Base-by-base conservation (phyloP, 1,140 invertebrate genomes). In the Muscidifurax raptorellus region DNA sequence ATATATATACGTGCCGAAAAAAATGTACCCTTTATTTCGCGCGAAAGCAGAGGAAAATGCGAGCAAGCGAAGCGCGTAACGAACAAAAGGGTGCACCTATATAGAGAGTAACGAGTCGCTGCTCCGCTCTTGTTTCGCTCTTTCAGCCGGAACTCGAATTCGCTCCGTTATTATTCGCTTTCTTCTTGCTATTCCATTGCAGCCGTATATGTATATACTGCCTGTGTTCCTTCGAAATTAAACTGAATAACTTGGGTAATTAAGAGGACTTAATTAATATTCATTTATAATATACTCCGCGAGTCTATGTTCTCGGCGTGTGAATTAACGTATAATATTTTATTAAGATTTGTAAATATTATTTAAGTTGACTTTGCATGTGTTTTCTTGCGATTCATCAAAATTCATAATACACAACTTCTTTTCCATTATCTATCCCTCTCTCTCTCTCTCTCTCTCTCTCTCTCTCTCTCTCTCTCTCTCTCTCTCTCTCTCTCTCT, bases 221-320 rank as follows among this genome's bases (percentile, higher is more conserved):
- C 52, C 5, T 1, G 28, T 9, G 22, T 32, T 59, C 32, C 66
- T 47, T 28, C 66, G 15, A 71, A n/a, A 13, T 10, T 2, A 30
- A 25, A 18, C 66, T 15, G 66, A 79, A 40, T 40, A 40, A 80
- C 78, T 71, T n/a, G 36, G 66, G 25, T 71, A 80, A 80, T 80
- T 80, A 80, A 80, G 40, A 36, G 36, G 10, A 22, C 25, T n/a
- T 66, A 71, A 80, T 80, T 80, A 80, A 80, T 71, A 80, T 25
- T 36, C 47, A 80, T 80, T 69, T 25, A 5, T 6, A 6, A 22
- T 7, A 0, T 6, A 7, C 5, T 7, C 15, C 18, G 10, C 4
- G 3, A 7, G 18, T 18, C 15, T 59, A n/a, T n/a, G 22, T 18
- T 18, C 52, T 0, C 22, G 52, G 22, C 22, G 9, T 40, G 36